Evolutionary conservation across 1,140 invertebrate genomes (phyloP).

Genomic region (Colletes latitarsis): DNA sequence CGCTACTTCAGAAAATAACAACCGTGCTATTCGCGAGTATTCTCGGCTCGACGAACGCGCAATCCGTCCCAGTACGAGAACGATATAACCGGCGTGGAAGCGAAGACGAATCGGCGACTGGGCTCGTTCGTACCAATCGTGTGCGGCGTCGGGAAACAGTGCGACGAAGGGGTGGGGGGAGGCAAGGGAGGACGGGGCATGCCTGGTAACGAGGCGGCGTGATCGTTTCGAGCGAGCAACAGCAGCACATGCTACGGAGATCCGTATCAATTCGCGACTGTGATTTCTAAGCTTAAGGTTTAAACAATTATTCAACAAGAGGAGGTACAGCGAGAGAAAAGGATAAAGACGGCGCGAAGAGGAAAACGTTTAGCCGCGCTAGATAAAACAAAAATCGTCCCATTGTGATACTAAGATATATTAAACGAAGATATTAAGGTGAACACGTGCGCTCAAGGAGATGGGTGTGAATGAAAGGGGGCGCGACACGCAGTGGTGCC

Average conservation of each 20-base stretch:
- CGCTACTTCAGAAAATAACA: slow-evolving; percentile 21
- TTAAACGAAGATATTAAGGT: slow-evolving; percentile 37
- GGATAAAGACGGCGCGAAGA: not conserved
- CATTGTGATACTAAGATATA: slow-evolving; percentile 73
- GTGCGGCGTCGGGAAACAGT: not conserved
- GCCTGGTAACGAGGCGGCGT: slow-evolving; percentile 23
- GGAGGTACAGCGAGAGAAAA: too few species aligned
- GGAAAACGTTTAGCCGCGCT: slow-evolving; percentile 3
- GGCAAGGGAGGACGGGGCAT: not conserved
- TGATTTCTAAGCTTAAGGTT: slow-evolving; percentile 72
- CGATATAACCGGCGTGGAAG: not conserved
- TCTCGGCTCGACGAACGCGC: slow-evolving; percentile 16
- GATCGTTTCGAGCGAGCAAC: slow-evolving; percentile 29
- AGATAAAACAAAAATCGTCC: slow-evolving; percentile 46
- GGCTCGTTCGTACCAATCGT: slow-evolving; percentile 27
- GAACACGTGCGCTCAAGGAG: slow-evolving; percentile 58
- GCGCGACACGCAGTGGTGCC: slow-evolving; percentile 45
- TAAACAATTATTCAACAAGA: slow-evolving; percentile 42
- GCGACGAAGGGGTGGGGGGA: too few species aligned
- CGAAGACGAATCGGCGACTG: slow-evolving; percentile 28
- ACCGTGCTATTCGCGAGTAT: not conserved
- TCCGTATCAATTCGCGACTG: slow-evolving; percentile 71
- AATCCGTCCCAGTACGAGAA: slow-evolving; percentile 43
- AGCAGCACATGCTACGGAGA: slow-evolving; percentile 47
- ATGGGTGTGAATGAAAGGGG: slow-evolving; percentile 49